Evolutionary conservation across 2,113 vertebrate genomes (phyloP), one percentile per base, ranked within the genome.

Genomic region (Sardina pilchardus): DNA sequence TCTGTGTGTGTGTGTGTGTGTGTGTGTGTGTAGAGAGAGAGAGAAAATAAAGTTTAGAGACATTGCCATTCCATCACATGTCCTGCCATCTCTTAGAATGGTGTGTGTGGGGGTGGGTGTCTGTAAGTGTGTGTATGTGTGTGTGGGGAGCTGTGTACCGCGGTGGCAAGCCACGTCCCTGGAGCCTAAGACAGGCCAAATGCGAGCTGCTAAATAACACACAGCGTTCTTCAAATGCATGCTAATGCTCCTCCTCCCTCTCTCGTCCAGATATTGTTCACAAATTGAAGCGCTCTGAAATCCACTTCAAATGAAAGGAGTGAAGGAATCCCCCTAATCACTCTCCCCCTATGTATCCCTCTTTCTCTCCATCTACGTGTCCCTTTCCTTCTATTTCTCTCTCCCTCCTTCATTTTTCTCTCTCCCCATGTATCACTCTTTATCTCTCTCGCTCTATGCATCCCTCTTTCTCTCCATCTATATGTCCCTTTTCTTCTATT

Each of bases 201-300:
- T 95, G 96, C 96, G 96, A 96, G 95, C 96, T 95, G 96, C 96
- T 96, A 96, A 97, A 97, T 96, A 97, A 95, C 93, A 94, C 94
- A 94, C 94, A 83, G 95, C 92, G 93, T 93, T 96, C 96, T 97
- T 97, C 96, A 97, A 97, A 98, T 97, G 96, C 97, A 99, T 99
- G 97, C 96, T 96, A 97, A 99, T 97, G 97, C 83, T 59, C 30
- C 30, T 89, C 87, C 84, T 82, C 86, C 86, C 78, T 88, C 91
- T 90, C 87, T 91, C 91, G 16, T 90, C 89, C 94, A 96, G 97
- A 96, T 95, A 96, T 96, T 94, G 96, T 96, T 97, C 97, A 97
- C 95, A 95, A 91, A 94, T 95, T 94, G 93, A 97, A 95, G 95
- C 88, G 91, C 95, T 96, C 95, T 94, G 96, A 96, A 96, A 96